These are phyloP conservation scores for Camponotus pennsylvanicus DNA, from an alignment of 1,140 invertebrate genomes.

Conservation along the genomic window DNA sequence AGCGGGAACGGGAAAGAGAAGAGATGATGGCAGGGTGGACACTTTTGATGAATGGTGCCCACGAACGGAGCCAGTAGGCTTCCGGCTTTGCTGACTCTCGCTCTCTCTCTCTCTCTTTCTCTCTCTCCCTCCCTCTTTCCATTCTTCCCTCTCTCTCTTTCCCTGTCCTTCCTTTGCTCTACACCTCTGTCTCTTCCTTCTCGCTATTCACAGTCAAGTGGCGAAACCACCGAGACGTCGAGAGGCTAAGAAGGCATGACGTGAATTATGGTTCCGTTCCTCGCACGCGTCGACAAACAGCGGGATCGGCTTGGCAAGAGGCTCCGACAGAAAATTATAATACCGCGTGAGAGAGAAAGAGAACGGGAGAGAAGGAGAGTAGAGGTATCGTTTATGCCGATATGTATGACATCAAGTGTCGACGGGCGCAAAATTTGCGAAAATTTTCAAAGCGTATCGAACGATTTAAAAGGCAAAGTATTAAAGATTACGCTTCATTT, in stretches of 20 bases:
- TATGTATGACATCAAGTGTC: conserved; percentile 36
- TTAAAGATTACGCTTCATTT: conserved; percentile 12
- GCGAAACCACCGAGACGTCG: conserved; percentile 71
- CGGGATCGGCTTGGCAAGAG: conserved; percentile 62
- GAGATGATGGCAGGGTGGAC: conserved; percentile 68
- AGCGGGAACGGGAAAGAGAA: conserved; percentile 44
- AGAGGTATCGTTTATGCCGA: conserved; percentile 59
- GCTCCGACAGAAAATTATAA: conserved; percentile 57
- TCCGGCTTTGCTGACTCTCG: conserved; percentile 65
- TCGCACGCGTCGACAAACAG: conserved; percentile 68
- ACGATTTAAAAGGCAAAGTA: conserved; percentile 11
- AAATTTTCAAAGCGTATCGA: conserved; percentile 10
- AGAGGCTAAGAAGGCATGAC: conserved; percentile 70
- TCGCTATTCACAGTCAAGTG: conserved; percentile 72
- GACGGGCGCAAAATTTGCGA: neutral
- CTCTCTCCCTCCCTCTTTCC: neutral
- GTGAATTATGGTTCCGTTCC: conserved; percentile 71
- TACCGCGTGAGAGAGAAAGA: conserved; percentile 24
- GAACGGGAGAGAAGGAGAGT: neutral
- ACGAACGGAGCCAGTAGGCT: conserved; percentile 72
- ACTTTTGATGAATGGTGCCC: conserved; percentile 79
- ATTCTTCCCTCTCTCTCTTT: neutral
- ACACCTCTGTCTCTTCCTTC: conserved; percentile 27
- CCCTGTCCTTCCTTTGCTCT: conserved; percentile 25
- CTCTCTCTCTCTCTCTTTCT: conserved; percentile 4